Evolutionary conservation across 2,888 invertebrate genomes (phyloP), one percentile per base, ranked within the genome.

Genomic region (Cantharis rufa): DNA sequence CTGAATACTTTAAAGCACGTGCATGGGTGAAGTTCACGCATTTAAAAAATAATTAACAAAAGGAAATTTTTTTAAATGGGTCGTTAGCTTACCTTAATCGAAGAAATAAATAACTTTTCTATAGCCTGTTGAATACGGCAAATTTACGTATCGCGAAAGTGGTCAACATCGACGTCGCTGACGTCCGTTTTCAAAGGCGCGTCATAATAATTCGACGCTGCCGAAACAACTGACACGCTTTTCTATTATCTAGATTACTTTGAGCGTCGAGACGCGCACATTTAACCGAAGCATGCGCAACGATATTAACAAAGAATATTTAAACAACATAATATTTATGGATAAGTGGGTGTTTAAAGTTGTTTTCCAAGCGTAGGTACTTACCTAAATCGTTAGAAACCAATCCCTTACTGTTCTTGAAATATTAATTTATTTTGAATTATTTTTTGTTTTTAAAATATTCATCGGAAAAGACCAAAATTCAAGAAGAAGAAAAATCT

Each of bases 81-180:
- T 66, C 9, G 4, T 9, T 21, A 66, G 13, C 15, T 66, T 21
- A 66, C 64, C 64, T 66, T 66, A 66, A 66, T 66, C n/a, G 15
- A 21, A 16, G 13, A n/a, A 13, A 66, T 21, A 21, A 66, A 21
- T 66, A 15, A 21, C 24, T 21, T 66, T 64, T 18, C 64, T 66
- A 21, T 66, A n/a, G 64, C 21, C 64, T 66, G 64, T 66, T 21
- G 64, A 66, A 66, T 66, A 66, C n/a, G 10, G 21, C 7, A n/a
- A 21, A 15, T 21, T 66, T 18, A 21, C 18, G 64, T 66, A 66
- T 66, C 64, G 24, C 64, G 24, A 66, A 63, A 96, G 89, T 97
- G 97, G 91, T 98, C 98, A 88, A 95, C 95, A n/a, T 88, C 88
- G 74, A 78, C 75, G 78, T 69, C 78, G 70, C 66, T 48, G 78